Evolutionary conservation across 1,140 invertebrate species (phyloP), one percentile per base, ranked within the genome.

Genomic region (Caenorhabditis briggsae): DNA sequence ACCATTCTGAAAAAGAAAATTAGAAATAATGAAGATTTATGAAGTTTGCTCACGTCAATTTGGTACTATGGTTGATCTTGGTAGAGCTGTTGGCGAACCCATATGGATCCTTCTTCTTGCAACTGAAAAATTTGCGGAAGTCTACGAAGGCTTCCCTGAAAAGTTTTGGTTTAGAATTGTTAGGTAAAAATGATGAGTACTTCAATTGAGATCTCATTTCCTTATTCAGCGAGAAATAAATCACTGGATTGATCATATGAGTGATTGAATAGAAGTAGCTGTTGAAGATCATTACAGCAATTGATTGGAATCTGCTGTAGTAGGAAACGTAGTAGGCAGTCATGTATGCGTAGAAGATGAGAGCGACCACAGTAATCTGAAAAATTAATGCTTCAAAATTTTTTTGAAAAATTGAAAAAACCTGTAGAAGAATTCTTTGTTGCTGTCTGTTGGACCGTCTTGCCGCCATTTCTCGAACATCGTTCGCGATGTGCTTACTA

Each of bases 261-360:
- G 91, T 92, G 43, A 90, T 90, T 23, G 91, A 92, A 74, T 92
- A 92, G 83, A 92, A 92, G 61, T 92, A 92, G 46, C 87, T 89
- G 70, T 92, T 92, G 88, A 92, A 92, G 25, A 92, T 83, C 46
- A 92, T 89, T n/a, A 90, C 89, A 89, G 90, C 90, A 82, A 90
- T 92, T 74, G 90, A 91, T n/a, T 87, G 65, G 59, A 92, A 86
- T 53, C 91, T 86, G 55, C 91, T 86, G 61, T 92, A 92, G 87
- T 91, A 92, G 6, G 90, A 85, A 20, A 92, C 83, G 56, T 92
- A 92, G 84, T 92, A 92, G 33, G 89, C 90, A 18, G 86, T 89
- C 91, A 92, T 92, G 88, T 92, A 92, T 6, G 91, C 88, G 83
- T 92, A 92, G 83, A 92, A 92, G 14, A 92, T 92, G 7, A 91